phyloP scores from a whole-genome alignment of 1,140 invertebrate species.

The Macrobrachium nipponense region DNA sequence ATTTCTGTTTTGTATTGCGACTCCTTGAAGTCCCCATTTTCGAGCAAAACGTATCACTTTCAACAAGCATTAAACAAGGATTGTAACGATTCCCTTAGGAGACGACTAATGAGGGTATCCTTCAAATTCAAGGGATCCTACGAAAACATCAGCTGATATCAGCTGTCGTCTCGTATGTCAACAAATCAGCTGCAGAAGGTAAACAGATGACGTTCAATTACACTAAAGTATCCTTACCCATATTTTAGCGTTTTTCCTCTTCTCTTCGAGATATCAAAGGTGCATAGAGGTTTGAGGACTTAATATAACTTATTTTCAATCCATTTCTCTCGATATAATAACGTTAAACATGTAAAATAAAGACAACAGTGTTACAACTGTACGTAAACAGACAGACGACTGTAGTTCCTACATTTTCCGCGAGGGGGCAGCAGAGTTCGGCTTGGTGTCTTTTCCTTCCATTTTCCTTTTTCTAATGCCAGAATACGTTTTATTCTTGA shows the following conservation, averaged over 20 bases:
- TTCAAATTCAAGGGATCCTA: not conserved
- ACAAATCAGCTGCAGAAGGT: constrained; percentile 38
- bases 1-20: too few species aligned
- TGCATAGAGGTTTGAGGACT: not conserved
- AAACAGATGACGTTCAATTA: constrained; percentile 23
- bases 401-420: not conserved
- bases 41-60: not conserved
- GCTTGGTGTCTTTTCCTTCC: constrained; percentile 21
- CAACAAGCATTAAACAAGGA: not conserved
- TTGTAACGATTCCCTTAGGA: not conserved
- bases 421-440: constrained; percentile 9
- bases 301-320: not conserved
- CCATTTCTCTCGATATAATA: not conserved
- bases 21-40: too few species aligned
- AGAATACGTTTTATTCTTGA: not conserved
- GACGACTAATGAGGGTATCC: not conserved
- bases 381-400: constrained; percentile 27
- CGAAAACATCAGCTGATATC: constrained; percentile 38
- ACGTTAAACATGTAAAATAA: not conserved
- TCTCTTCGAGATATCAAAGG: not conserved
- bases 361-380: not conserved
- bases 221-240: not conserved
- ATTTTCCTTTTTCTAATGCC: not conserved
- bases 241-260: constrained; percentile 23
- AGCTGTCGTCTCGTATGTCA: constrained; percentile 33